Base-by-base conservation (phyloP, 37 sponge, comb jelly and placozoan genomes). In the Theonella swinhoei region DNA sequence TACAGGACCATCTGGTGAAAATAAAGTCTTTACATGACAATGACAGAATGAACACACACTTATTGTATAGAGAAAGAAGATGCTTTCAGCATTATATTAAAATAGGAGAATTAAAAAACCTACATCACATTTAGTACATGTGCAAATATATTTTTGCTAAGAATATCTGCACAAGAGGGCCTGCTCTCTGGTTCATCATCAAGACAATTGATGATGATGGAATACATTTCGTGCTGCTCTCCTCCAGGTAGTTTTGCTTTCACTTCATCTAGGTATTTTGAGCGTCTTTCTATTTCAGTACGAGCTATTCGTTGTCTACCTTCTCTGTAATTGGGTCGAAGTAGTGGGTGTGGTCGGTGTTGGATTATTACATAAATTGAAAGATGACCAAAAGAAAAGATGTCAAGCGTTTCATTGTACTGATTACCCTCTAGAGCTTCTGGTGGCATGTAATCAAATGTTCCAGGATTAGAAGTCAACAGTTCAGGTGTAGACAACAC, bases 341-440 rank as follows among this genome's bases (percentile, higher is more conserved):
- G 7, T 7, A 47, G 54, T 47, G 11, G 7, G 7, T 47, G 7
- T 47, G 54, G 54, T 14, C 7, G 54, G 11, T 47, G 54, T 47
- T 47, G 54, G 7, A 47, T 17, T 7, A 47, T 7, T 47, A 47
- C 14, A 14, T 47, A 47, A 14, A 47, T 47, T 47, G 69, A 29
- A 33, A 68, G 69, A 29, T 68, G 69, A 31, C 69, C 69, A 31
- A 8, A 68, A 3, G 69, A 68, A 32, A 68, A 68, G 33, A 68
- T 68, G 34, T 68, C 69, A 1, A 68, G 5, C 3, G 31, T 7
- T 2, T 5, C 20, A 32, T 29, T 31, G 69, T 29, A 68, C 26
- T 63, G 24, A 30, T 28, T 33, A 1, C 34, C 33, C 25, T 7
- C 34, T 30, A 33, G 2, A 8, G 31, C 34, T 28, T 68, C 69